Evolutionary conservation across 2,113 vertebrate species (phyloP).

Genomic region (Pluvianellus socialis): DNA sequence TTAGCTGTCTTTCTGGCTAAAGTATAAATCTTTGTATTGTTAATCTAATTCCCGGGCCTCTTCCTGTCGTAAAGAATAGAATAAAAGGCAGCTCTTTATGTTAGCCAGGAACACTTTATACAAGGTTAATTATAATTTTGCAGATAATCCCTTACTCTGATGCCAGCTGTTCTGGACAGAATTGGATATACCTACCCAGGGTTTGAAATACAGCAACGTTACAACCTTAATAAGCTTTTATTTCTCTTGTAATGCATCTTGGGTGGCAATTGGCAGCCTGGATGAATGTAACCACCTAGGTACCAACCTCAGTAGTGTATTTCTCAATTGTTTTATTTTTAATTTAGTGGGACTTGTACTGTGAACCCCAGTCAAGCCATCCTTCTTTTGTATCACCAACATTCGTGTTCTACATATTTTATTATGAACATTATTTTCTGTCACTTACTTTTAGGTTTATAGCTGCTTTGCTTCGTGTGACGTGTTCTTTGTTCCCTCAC

Average conservation of each 20-base stretch:
- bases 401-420: not conserved
- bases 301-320: not conserved
- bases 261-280: not conserved
- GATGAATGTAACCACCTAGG: not conserved
- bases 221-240: not conserved
- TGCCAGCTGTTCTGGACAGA: not conserved
- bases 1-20: not conserved
- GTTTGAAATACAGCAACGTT: not conserved
- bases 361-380: not conserved
- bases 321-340: not conserved
- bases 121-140: conserved; percentile 9
- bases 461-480: not conserved
- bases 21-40: not conserved
- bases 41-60: not conserved
- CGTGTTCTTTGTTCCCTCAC: not conserved
- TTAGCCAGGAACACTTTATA: not conserved
- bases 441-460: not conserved
- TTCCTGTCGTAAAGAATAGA: not conserved
- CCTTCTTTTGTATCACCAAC: not conserved
- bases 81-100: not conserved
- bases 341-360: not conserved
- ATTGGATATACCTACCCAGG: not conserved
- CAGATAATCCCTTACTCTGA: not conserved
- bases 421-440: not conserved
- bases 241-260: not conserved